Base-by-base conservation (phyloP, 2,797 vertebrate species). In the Gymnodraco acuticeps region DNA sequence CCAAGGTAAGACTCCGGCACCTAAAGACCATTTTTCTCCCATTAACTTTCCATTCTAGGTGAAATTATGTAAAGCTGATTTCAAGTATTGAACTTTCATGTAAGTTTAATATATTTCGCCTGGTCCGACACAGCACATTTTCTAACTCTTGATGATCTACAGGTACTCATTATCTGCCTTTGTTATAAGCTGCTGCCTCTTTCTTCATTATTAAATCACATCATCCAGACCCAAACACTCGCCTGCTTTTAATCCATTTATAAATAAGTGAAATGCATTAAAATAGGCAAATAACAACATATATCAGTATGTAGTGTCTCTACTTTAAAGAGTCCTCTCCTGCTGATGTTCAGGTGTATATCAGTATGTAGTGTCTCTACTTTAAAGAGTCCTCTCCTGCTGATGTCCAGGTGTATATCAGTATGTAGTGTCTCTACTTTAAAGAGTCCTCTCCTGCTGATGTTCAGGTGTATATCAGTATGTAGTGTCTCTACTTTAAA, bases 1-100 rank as follows among this genome's bases (percentile, higher is more conserved):
- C 43, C 77, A 74, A 70, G 66, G 69, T 64, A 74, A 80, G 69
- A 62, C 64, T 51, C 8, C 1, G 45, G 33, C 14, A 70, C 47
- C 48, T 47, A 54, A 63, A 66, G 11, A 69, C 2, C 0, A 41
- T 31, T 75, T 72, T 45, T 56, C 27, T 80, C 74, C 61, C 66
- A 41, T 56, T 27, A 67, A 41, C 46, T 61, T 47, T 48, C 33
- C 4, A 62, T 62, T 33, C 47, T 3, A 53, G 31, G 13, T 60
- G 52, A 53, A 70, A 81, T 70, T 74, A 68, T 75, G 64, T 54
- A 68, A 82, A 80, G 45, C 63, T 54, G 55, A 68, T 54, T 77
- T 60, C 31, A 77, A 80, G 51, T 23, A 58, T 41, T 19, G 17
- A 19, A 70, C 74, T 67, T 52, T 13, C 10, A 81, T 68, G 41